These are phyloP conservation scores for Larimichthys polyactis DNA, from an alignment of 2,113 vertebrate species.

Conservation along the genomic window DNA sequence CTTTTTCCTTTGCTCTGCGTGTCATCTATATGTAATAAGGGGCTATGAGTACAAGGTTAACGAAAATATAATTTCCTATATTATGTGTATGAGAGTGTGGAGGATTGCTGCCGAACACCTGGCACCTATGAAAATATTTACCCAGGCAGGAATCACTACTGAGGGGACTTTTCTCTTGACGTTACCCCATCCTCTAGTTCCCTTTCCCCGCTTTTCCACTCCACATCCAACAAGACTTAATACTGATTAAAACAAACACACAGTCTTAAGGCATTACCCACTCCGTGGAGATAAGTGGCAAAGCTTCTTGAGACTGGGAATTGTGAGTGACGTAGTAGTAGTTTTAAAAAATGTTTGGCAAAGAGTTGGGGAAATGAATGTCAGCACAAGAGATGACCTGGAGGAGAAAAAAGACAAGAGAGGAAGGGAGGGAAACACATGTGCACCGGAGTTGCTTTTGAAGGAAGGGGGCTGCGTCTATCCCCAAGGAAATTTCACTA, in stretches of 20 bases:
- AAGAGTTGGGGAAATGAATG: slow-evolving; percentile 69
- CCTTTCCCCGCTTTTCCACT: slow-evolving; percentile 24
- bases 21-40: not conserved
- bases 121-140: slow-evolving; percentile 73
- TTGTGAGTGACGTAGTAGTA: slow-evolving; percentile 67
- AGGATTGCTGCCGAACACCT: slow-evolving; percentile 58
- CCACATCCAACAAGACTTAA: slow-evolving; percentile 41
- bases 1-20: not conserved
- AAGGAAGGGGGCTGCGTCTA: not conserved
- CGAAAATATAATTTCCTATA: slow-evolving; percentile 9
- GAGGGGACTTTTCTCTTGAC: slow-evolving; percentile 50
- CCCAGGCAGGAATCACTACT: slow-evolving; percentile 58
- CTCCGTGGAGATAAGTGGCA: slow-evolving; percentile 75
- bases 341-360: slow-evolving; percentile 76
- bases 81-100: not conserved
- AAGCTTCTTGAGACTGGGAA: slow-evolving; percentile 50
- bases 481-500: slow-evolving; percentile 9
- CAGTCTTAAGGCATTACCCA: slow-evolving; percentile 77
- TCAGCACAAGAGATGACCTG: slow-evolving; percentile 35
- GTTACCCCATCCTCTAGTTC: slow-evolving; percentile 14
- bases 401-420: slow-evolving; percentile 21
- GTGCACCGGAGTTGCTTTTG: slow-evolving; percentile 17
- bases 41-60: not conserved
- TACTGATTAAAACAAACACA: slow-evolving; percentile 62
- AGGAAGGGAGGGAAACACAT: slow-evolving; percentile 23